Evolutionary conservation across 2,113 vertebrate genomes (phyloP).

Genomic region (Halichoerus grypus): DNA sequence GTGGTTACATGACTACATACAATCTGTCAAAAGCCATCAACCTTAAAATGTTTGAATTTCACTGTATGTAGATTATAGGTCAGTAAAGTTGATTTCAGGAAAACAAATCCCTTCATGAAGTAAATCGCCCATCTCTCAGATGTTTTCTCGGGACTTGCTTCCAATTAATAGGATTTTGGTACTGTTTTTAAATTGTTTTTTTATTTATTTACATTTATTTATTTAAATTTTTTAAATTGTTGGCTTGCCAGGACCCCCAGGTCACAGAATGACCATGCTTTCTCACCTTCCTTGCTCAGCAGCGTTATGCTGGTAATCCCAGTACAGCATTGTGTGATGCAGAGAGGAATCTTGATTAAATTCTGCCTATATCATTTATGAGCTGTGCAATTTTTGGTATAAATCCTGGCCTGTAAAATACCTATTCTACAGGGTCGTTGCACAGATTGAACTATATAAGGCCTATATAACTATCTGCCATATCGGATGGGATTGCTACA

Average conservation of each 20-base stretch:
- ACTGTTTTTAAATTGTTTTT: not conserved
- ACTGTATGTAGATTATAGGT: constrained; percentile 62
- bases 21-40: constrained; percentile 62
- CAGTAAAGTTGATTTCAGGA: constrained; percentile 22
- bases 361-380: not conserved
- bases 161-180: not conserved
- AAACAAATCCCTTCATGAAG: constrained; percentile 31
- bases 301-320: not conserved
- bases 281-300: not conserved
- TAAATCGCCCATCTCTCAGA: constrained; percentile 25
- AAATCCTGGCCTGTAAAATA: not conserved
- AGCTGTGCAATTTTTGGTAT: constrained; percentile 8
- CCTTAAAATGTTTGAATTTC: constrained; percentile 46
- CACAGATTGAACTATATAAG: not conserved
- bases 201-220: no score
- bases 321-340: not conserved
- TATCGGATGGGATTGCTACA: not conserved
- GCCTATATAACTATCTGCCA: not conserved
- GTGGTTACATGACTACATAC: not conserved
- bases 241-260: not conserved
- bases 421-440: not conserved
- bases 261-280: not conserved
- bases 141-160: not conserved
- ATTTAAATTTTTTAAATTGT: not conserved
- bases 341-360: constrained; percentile 14